Conservation (phyloP, 1,140 invertebrate species). For the Acromyrmex heyeri region DNA sequence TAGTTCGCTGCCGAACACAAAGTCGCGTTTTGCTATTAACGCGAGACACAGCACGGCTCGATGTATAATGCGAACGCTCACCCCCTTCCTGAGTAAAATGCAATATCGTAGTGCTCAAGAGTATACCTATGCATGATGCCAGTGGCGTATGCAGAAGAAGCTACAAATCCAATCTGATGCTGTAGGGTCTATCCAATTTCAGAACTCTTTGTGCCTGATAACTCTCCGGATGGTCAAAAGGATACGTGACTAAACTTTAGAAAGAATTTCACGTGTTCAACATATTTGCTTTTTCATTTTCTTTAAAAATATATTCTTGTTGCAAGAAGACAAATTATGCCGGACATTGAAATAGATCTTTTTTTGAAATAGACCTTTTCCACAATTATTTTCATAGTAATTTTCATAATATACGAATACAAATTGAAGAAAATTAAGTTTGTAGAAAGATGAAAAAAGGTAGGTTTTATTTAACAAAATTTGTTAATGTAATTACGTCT, state of each 20-base stretch:
- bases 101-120: conserved; percentile 39
- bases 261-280: neutral
- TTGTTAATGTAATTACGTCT: neutral
- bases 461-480: conserved; percentile 10
- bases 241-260: neutral
- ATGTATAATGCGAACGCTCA: conserved; percentile 27
- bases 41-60: conserved; percentile 54
- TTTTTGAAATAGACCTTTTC: neutral
- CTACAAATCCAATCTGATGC: conserved; percentile 26
- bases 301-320: neutral
- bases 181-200: conserved; percentile 62
- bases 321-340: neutral
- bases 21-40: conserved; percentile 45
- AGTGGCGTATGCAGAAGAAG: conserved; percentile 56
- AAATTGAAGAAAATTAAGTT: neutral
- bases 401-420: neutral
- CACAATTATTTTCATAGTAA: neutral
- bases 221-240: conserved; percentile 14
- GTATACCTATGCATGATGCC: conserved; percentile 15
- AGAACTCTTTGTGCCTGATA: conserved; percentile 53
- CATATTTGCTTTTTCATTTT: neutral
- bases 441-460: neutral
- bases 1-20: conserved; percentile 2
- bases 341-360: neutral
- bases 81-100: conserved; percentile 35